Conservation (phyloP, 2,113 vertebrate genomes). For the sheep (Ovis aries) region DNA sequence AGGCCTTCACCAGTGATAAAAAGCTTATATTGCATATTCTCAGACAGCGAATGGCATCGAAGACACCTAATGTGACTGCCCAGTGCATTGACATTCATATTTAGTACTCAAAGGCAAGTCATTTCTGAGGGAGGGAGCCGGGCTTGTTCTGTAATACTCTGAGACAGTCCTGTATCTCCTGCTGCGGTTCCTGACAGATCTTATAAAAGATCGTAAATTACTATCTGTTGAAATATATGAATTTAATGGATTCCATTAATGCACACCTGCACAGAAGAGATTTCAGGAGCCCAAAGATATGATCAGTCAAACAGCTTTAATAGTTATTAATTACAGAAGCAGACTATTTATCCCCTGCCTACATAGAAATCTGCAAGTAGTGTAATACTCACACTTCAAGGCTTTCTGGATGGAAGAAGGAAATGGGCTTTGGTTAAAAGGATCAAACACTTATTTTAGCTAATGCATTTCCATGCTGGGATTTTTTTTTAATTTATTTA, state of each 20-base stretch:
- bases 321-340: constrained; percentile 83
- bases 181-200: constrained; percentile 83
- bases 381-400: constrained; percentile 69
- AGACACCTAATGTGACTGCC: constrained; percentile 59
- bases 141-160: constrained; percentile 77
- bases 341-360: constrained; percentile 77
- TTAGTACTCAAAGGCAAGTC: constrained; percentile 73
- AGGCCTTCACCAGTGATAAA: constrained; percentile 57
- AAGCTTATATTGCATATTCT: constrained; percentile 72
- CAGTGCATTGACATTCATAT: constrained; percentile 76
- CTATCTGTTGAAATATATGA: constrained; percentile 86
- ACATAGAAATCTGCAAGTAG: constrained; percentile 65
- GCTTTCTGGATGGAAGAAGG: constrained; percentile 60
- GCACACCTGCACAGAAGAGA: constrained; percentile 81
- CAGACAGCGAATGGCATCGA: constrained; percentile 22
- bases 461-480: constrained; percentile 61
- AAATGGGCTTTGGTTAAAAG: constrained; percentile 61
- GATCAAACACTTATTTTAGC: constrained; percentile 68
- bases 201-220: constrained; percentile 85
- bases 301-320: constrained; percentile 84
- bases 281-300: constrained; percentile 79
- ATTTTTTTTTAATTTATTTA: constrained; percentile 58
- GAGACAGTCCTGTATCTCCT: constrained; percentile 81
- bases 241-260: constrained; percentile 87
- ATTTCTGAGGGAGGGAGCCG: constrained; percentile 63